Evolutionary conservation across 2,888 invertebrate genomes (phyloP), one percentile per base, ranked within the genome.

Genomic region (Pomacea canaliculata): DNA sequence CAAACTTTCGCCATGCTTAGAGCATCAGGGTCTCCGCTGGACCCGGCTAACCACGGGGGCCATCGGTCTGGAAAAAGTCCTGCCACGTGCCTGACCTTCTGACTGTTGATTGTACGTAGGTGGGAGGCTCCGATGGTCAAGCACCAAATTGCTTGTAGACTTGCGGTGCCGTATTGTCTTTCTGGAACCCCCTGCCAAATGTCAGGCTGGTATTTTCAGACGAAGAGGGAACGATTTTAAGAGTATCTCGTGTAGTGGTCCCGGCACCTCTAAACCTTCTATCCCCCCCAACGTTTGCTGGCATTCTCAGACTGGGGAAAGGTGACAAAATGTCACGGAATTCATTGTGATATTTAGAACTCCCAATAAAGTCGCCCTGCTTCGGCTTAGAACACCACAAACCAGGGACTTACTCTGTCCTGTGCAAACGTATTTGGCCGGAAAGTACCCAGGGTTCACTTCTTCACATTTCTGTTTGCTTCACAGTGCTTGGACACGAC

Each of bases 151-250:
- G 72, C 37, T 60, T 73, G 63, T 65, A 62, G 68, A 70, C 73
- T 51, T 73, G 7, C 48, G 63, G 67, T 66, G 68, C 70, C 73
- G 23, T 59, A 19, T 77, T 77, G 70, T 75, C 77, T 79, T 77
- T 73, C 60, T 74, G 67, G 60, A 63, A 65, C 37, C 68, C 46
- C 68, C 70, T 68, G 68, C 72, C 68, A 84, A 83, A 84, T 83
- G 84, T 83, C 84, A 84, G 74, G 16, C 66, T 83, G 83, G 76
- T 83, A 84, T 84, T 84, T 84, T 77, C 66, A 79, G 67, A 72
- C 71, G 48, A 67, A 74, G 49, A 66, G 56, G 76, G 73, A 76
- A 74, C 70, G 76, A 65, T 77, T 77, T 77, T 73, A 67, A 73
- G 71, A 71, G 73, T 78, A 74, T 78, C 78, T 75, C 71, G 73